Base-by-base conservation (phyloP, 2,888 invertebrate genomes). In the Toxonevra muliebris region DNA sequence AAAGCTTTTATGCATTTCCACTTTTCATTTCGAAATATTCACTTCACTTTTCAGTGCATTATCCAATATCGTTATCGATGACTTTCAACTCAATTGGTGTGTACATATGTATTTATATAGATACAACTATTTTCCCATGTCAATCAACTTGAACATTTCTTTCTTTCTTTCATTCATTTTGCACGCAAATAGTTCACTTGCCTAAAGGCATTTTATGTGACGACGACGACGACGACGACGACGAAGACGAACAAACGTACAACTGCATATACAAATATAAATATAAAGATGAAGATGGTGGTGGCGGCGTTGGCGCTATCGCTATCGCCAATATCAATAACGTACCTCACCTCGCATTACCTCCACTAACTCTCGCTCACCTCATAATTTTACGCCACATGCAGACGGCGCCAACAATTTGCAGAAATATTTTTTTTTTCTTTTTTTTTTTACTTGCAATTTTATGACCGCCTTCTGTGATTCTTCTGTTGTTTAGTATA, bases 331-430 rank as follows among this genome's bases (percentile, higher is more conserved):
- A 48, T 48, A 15, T 48, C 15, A 30, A 30, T 30, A 30, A 30
- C 50, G 8, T 48, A 48, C 15, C 8, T 4, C 15, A n/a, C 15
- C 50, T 48, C 13, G 50, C 8, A 4, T 48, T 30, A 30, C 30
- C 30, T 30, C 7, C 15, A 48, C 15, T 3, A 2, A 48, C 15
- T 3, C 50, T 4, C 30, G 7, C 30, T 30, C 30, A 30, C 30
- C 7, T 30, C 30, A 7, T 7, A 30, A 30, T 30, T 30, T 30
- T 30, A 30, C 30, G 30, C 30, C 7, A 52, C 58, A 67, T 58
- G 67, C 62, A 67, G 67, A 67, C 67, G 67, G 67, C 67, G 67
- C 67, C 67, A 67, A 58, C 30, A 67, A 63, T 67, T 67, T 63
- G 67, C 67, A 67, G 59, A 52, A 63, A 52, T 48, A 48, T 48